Conservation (phyloP, 1,140 invertebrate genomes). For the Diabrotica undecimpunctata region DNA sequence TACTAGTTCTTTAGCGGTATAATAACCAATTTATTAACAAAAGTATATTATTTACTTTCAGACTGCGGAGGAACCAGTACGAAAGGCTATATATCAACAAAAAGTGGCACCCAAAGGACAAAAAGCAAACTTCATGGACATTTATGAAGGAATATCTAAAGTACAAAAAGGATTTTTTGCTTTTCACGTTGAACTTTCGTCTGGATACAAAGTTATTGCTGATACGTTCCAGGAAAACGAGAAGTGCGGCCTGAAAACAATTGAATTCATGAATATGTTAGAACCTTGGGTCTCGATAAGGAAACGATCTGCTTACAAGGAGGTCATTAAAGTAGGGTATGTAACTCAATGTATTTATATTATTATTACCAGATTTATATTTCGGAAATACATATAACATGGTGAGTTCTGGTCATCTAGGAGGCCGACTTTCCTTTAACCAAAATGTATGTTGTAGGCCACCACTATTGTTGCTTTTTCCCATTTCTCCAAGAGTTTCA, state of each 20-base stretch:
- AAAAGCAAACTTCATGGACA: constrained; percentile 51
- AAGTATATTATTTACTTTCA: constrained; percentile 9
- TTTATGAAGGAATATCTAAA: constrained; percentile 55
- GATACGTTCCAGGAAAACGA: constrained; percentile 60
- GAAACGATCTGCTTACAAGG: constrained; percentile 56
- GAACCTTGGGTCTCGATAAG: constrained; percentile 38
- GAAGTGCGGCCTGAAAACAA: constrained; percentile 61
- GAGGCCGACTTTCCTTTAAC: too few relatives aligned
- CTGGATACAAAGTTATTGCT: constrained; percentile 57
- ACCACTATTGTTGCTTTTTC: too few relatives aligned
- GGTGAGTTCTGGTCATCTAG: too few relatives aligned
- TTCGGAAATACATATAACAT: too few relatives aligned
- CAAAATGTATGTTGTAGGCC: too few relatives aligned
- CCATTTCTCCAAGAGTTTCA: too few relatives aligned
- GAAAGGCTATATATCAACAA: constrained; percentile 56
- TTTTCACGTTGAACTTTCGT: constrained; percentile 57
- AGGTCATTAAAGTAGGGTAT: constrained; percentile 60
- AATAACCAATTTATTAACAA: not conserved
- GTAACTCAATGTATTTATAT: not conserved
- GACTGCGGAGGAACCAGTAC: constrained; percentile 49
- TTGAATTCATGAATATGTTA: constrained; percentile 54
- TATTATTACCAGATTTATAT: too few relatives aligned
- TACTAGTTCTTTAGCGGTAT: too few relatives aligned
- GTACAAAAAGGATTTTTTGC: constrained; percentile 59
- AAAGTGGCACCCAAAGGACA: constrained; percentile 55